phyloP scores from a whole-genome alignment of 1,140 invertebrate genomes.

The Zaprionus capensis region DNA sequence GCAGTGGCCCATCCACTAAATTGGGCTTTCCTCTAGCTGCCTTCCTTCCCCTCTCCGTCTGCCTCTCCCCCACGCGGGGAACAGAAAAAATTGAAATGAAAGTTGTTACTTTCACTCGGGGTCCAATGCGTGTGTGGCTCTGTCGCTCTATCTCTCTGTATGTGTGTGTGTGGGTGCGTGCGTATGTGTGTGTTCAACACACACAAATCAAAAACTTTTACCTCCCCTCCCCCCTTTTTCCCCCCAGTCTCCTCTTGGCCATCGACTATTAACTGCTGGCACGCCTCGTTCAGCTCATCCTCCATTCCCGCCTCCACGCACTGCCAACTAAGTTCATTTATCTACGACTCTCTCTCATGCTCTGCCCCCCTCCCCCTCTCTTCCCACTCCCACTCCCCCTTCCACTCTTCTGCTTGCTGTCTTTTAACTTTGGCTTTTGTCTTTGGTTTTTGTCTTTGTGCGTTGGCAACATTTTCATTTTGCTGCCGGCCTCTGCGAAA shows the following conservation, averaged over 20 bases:
- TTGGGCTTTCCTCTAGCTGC: not conserved
- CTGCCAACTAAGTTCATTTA: conserved; percentile 64
- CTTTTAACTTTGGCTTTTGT: conserved; percentile 36
- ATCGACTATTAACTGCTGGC: conserved; percentile 43
- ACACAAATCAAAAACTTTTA: conserved; percentile 82
- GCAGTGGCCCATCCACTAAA: conserved; percentile 25
- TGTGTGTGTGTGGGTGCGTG: conserved; percentile 5
- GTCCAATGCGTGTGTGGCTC: conserved; percentile 34
- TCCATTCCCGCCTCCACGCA: conserved; percentile 8
- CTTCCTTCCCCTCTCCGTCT: not conserved
- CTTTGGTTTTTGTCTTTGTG: conserved; percentile 46
- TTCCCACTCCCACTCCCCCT: not conserved
- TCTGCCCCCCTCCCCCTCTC: not conserved
- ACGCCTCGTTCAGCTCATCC: conserved; percentile 25
- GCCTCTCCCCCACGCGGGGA: not conserved
- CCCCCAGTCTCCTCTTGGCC: not conserved
- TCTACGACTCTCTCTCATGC: conserved; percentile 26
- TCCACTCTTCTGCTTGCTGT: conserved; percentile 15
- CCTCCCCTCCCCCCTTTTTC: not conserved
- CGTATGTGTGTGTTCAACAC: conserved; percentile 43
- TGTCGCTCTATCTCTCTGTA: conserved; percentile 23
- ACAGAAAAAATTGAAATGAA: conserved; percentile 57
- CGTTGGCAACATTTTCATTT: conserved; percentile 50
- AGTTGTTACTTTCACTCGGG: conserved; percentile 70
- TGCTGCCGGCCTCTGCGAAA: conserved; percentile 47